phyloP scores from a whole-genome alignment of 1,140 invertebrate genomes.

The Asobara japonica region DNA sequence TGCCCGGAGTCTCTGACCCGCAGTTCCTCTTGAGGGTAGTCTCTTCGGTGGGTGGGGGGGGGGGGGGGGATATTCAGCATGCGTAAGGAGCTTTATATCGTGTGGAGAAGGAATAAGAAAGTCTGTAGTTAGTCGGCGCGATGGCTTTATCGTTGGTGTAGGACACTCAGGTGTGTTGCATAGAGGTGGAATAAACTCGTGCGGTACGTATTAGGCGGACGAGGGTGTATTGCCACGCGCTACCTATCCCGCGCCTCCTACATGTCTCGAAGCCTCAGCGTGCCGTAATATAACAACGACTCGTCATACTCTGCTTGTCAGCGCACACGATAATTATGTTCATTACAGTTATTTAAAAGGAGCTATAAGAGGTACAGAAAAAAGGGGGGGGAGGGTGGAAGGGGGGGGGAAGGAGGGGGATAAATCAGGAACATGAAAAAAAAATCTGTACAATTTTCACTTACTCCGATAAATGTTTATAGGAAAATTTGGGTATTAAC shows the following conservation, averaged over 20 bases:
- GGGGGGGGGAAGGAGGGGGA: no score
- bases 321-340: slow-evolving; percentile 65
- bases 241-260: slow-evolving; percentile 48
- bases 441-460: no score
- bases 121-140: slow-evolving; percentile 33
- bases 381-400: slow-evolving; percentile 18
- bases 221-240: slow-evolving; percentile 55
- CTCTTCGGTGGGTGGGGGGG: no score
- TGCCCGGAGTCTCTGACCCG: slow-evolving; percentile 63
- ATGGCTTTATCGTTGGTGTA: background rate
- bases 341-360: slow-evolving; percentile 66
- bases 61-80: slow-evolving; percentile 55
- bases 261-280: slow-evolving; percentile 33
- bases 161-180: background rate
- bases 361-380: slow-evolving; percentile 13
- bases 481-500: no score
- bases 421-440: slow-evolving; percentile 1
- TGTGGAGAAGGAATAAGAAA: slow-evolving; percentile 52
- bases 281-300: slow-evolving; percentile 57
- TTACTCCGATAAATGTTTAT: no score
- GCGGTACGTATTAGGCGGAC: background rate
- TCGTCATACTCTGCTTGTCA: slow-evolving; percentile 64
- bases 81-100: slow-evolving; percentile 55
- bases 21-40: slow-evolving; percentile 58
- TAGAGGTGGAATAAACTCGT: background rate